Percentiles rank a stretch among this genome's conserved stretches.
Conservation (phyloP, 2,888 invertebrate genomes). For the Leptarthrus brevirostris region DNA sequence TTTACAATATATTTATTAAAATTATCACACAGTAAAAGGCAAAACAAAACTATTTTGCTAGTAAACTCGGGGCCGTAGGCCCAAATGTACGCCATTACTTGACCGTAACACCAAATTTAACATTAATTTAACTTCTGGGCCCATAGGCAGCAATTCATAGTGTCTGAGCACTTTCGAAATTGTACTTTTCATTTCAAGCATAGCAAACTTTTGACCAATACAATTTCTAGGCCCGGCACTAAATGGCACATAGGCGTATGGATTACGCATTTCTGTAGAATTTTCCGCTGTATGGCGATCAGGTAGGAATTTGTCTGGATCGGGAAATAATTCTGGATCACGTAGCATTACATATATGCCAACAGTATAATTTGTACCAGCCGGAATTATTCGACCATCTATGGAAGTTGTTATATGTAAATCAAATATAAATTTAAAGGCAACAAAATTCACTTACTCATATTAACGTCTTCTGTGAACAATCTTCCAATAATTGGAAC, state of each 20-base stretch:
- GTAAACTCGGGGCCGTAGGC: conserved; percentile 57
- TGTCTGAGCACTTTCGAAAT: conserved; percentile 60
- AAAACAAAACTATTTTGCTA: too few species aligned
- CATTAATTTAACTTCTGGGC: conserved; percentile 58
- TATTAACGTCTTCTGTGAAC: conserved; percentile 29
- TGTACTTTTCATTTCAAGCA: conserved; percentile 63
- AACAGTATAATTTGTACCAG: conserved; percentile 62
- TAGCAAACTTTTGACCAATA: conserved; percentile 64
- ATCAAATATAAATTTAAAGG: neutral
- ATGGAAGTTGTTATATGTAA: conserved; percentile 58
- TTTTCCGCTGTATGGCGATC: conserved; percentile 68
- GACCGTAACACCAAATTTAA: conserved; percentile 61
- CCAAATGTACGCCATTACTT: conserved; percentile 61
- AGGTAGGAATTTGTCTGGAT: conserved; percentile 62
- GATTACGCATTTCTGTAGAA: conserved; percentile 54
- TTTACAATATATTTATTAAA: too few species aligned
- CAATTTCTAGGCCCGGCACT: conserved; percentile 66
- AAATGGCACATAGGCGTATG: conserved; percentile 62
- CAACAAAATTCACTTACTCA: conserved; percentile 4
- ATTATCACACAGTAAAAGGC: too few species aligned
- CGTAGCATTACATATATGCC: conserved; percentile 62
- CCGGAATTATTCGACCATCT: conserved; percentile 60
- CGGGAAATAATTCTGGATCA: conserved; percentile 59
- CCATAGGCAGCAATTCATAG: conserved; percentile 61
- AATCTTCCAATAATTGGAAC: conserved; percentile 51